Conservation (phyloP, 2,888 invertebrate genomes). For the Xanthorhoe spadicearia region DNA sequence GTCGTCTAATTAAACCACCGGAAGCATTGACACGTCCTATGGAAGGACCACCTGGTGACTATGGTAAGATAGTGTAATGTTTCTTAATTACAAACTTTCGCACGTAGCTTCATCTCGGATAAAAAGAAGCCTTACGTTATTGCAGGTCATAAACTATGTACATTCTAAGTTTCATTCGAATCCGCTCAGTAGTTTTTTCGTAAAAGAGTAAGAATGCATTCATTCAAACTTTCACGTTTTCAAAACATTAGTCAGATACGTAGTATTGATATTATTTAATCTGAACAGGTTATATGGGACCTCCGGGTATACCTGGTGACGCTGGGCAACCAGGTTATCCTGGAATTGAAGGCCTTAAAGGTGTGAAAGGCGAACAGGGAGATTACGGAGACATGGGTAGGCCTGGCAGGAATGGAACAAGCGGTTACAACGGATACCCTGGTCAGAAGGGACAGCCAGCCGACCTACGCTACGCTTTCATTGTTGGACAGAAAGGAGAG, state of each 20-base stretch:
- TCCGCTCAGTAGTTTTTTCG: no score
- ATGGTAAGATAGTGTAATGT: neutral
- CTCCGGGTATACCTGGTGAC: constrained; percentile 70
- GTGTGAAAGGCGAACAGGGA: constrained; percentile 56
- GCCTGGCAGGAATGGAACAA: constrained; percentile 75
- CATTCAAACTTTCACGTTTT: neutral
- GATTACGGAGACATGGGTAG: constrained; percentile 73
- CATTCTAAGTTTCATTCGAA: no score
- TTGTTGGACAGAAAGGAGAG: constrained; percentile 81
- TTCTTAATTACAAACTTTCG: no score
- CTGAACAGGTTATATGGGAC: constrained; percentile 74
- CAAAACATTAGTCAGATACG: neutral
- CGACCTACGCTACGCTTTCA: constrained; percentile 61
- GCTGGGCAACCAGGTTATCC: constrained; percentile 65
- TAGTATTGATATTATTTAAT: neutral
- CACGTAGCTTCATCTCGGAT: no score
- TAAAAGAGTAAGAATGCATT: no score
- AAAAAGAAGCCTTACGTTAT: no score
- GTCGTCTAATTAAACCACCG: constrained; percentile 63
- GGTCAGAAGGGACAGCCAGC: constrained; percentile 81
- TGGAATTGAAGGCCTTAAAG: constrained; percentile 63
- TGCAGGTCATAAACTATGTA: no score
- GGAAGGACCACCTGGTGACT: constrained; percentile 84
- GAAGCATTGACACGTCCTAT: constrained; percentile 61
- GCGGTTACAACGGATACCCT: constrained; percentile 81